Evolutionary conservation across 2,888 invertebrate genomes (phyloP).

Genomic region (Amphipyra tragopoginis): DNA sequence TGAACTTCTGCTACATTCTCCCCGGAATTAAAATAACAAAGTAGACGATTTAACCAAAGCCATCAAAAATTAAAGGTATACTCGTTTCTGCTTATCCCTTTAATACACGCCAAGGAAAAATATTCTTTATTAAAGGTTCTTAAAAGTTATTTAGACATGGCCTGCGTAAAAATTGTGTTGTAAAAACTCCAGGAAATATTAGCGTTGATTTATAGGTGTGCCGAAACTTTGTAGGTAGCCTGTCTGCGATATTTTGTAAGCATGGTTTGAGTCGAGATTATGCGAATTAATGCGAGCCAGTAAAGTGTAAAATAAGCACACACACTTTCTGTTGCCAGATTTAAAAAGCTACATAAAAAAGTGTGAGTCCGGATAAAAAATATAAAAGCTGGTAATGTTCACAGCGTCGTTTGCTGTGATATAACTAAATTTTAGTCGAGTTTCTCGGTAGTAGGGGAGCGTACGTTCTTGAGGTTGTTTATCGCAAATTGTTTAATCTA

Average conservation of each 20-base stretch:
- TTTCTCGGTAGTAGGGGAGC: conserved; percentile 28
- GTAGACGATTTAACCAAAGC: conserved; percentile 42
- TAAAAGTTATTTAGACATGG: conserved; percentile 47
- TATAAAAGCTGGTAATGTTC: conserved; percentile 39
- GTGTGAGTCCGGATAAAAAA: conserved; percentile 18
- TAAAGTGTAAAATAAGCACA: conserved; percentile 28
- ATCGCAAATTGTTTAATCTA: conserved; percentile 53
- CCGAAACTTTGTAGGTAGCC: conserved; percentile 46
- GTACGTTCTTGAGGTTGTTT: conserved; percentile 40
- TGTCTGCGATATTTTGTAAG: conserved; percentile 40
- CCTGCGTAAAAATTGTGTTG: conserved; percentile 47
- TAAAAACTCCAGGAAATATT: conserved; percentile 53
- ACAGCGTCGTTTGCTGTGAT: conserved; percentile 41
- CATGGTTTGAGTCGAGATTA: conserved; percentile 41
- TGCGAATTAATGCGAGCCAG: conserved; percentile 24
- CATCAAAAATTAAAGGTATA: conserved; percentile 52
- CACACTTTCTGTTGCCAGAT: conserved; percentile 11
- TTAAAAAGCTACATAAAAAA: conserved; percentile 25
- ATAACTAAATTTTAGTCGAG: conserved; percentile 34
- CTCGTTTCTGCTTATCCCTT: conserved; percentile 40
- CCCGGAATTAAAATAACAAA: conserved; percentile 51
- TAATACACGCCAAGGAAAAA: conserved; percentile 39
- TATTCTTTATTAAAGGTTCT: conserved; percentile 41
- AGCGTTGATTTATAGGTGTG: conserved; percentile 51
- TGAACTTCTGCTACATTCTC: conserved; percentile 60